Evolutionary conservation across 2,888 invertebrate genomes (phyloP).

Genomic region (Xestoiulus laeticollis): DNA sequence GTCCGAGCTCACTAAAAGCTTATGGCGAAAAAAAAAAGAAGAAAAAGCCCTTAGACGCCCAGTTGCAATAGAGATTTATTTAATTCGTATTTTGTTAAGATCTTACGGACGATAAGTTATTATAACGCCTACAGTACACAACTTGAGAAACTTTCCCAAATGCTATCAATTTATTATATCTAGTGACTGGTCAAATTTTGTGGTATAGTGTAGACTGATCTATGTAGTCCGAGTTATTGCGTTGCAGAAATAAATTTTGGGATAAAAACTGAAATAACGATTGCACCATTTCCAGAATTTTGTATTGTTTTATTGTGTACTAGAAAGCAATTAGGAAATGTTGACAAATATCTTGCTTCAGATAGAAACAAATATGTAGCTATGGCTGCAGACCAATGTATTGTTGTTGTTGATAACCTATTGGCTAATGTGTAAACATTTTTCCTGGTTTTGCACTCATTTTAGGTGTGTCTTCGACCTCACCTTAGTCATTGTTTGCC

Average conservation of each 20-base stretch:
- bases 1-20: conserved; percentile 29
- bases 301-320: too few relatives aligned
- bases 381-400: too few relatives aligned
- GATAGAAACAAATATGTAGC: too few relatives aligned
- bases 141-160: neutral
- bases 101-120: neutral
- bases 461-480: neutral
- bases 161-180: neutral
- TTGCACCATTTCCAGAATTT: neutral
- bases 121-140: conserved; percentile 7
- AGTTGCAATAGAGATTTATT: neutral
- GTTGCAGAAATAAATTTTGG: neutral
- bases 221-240: neutral
- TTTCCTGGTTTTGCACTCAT: neutral
- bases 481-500: neutral
- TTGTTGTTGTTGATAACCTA: too few relatives aligned
- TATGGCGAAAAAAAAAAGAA: neutral
- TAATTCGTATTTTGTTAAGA: conserved; percentile 23
- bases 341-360: too few relatives aligned
- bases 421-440: neutral
- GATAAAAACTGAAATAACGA: neutral
- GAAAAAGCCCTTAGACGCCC: neutral
- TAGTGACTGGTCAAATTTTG: neutral
- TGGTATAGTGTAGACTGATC: neutral
- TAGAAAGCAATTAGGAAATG: too few relatives aligned